These are phyloP conservation scores for Hucho hucho DNA, from an alignment of 2,113 vertebrate genomes.

Conservation along the genomic window DNA sequence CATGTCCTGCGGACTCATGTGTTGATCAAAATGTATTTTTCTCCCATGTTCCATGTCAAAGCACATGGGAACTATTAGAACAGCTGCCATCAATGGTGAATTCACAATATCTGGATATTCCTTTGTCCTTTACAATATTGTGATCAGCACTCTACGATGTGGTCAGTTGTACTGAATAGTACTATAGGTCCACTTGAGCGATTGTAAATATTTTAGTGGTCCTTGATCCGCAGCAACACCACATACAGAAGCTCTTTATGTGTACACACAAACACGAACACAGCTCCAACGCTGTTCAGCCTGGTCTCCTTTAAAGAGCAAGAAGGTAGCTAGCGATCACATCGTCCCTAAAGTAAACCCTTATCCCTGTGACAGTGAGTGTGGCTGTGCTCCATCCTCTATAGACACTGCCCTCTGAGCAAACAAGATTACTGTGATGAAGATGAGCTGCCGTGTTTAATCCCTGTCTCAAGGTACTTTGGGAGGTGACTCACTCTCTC, in stretches of 20 bases:
- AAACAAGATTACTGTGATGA: conserved; percentile 65
- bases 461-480: conserved; percentile 55
- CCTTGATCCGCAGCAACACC: conserved; percentile 15
- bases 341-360: conserved; percentile 29
- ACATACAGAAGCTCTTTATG: neutral
- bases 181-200: neutral
- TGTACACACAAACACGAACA: conserved; percentile 1
- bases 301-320: conserved; percentile 27
- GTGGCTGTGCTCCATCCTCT: conserved; percentile 27
- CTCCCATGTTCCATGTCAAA: neutral
- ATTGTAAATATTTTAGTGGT: neutral
- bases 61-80: neutral
- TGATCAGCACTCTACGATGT: neutral
- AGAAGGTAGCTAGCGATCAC: conserved; percentile 26
- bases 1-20: neutral
- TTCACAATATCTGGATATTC: neutral
- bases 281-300: neutral
- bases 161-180: neutral
- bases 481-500: conserved; percentile 50
- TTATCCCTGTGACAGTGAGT: conserved; percentile 36
- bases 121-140: neutral
- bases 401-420: conserved; percentile 42
- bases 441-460: conserved; percentile 57
- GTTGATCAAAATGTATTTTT: neutral
- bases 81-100: neutral